Base-by-base conservation (phyloP, 23 tunicate species). In the Trididemnum nubilum region DNA sequence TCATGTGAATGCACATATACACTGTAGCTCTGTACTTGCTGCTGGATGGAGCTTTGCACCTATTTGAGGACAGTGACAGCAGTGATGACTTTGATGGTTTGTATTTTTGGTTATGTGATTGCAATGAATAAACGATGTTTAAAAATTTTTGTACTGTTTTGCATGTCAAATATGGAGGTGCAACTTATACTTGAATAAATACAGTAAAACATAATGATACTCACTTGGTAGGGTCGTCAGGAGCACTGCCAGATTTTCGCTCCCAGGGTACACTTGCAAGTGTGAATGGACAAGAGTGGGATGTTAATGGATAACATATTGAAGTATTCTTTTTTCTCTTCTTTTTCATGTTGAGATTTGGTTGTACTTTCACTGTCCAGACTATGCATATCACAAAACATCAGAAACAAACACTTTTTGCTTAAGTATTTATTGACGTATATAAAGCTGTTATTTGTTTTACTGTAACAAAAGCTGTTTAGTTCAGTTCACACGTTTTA, bases 191-290 rank as follows among this genome's bases (percentile, higher is more conserved):
- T n/a, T n/a, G n/a, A n/a, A n/a, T n/a, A 44, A 7, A 44, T 7
- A 44, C 54, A 44, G 15, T 44, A 44, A 44, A 44, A 44, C 54
- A 44, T 44, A 7, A 44, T 44, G 54, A 44, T 44, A 81, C 31
- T 35, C 51, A 70, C 82, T 58, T 72, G 3, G 73, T 73, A 85
- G 89, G 90, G 97, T 67, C 97, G 97, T 91, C 97, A 91, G 97
- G 97, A 91, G 87, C 90, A 91, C 89, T 91, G 97, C 87, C 87
- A 89, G 87, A 82, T 77, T 81, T 77, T 51, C 39, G 80, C 19
- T 23, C 66, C 87, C 66, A 72, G 0, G 34, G 28, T 37, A 75
- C 60, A 58, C 52, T 34, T 81, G 77, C 79, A 18, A 3, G 63
- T 39, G 34, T 22, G 31, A 18, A 85, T 19, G 49, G 71, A 15